phyloP scores from a whole-genome alignment of 2,888 invertebrate species.

The Eulithis prunata region DNA sequence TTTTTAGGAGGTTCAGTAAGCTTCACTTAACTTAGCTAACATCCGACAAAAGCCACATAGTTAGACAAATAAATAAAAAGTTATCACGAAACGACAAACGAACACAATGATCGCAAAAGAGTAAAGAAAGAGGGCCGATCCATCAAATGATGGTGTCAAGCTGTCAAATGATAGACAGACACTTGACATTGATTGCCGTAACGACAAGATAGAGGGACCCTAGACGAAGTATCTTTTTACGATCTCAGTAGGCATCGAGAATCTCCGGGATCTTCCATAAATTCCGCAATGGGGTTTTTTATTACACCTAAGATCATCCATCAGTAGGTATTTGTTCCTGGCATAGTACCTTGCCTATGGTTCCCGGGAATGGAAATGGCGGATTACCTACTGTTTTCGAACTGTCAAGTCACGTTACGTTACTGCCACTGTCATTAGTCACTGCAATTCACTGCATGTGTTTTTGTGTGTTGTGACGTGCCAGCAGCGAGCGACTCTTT shows the following conservation, averaged over 20 bases:
- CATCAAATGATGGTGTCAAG: slow-evolving; percentile 1
- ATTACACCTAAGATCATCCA: too few species aligned
- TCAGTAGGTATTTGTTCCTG: too few species aligned
- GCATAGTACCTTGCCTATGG: too few species aligned
- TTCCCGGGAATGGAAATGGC: too few species aligned
- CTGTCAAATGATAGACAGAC: neutral
- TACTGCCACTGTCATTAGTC: neutral
- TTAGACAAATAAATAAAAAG: slow-evolving; percentile 68
- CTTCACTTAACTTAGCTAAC: slow-evolving; percentile 61
- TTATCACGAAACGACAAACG: slow-evolving; percentile 35
- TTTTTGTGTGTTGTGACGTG: slow-evolving; percentile 21
- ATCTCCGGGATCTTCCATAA: too few species aligned
- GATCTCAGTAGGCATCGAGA: too few species aligned
- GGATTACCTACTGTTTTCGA: too few species aligned
- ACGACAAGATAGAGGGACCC: too few species aligned
- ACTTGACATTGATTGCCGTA: too few species aligned
- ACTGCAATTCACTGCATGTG: neutral
- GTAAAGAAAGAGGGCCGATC: slow-evolving; percentile 62
- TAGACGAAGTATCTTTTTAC: too few species aligned
- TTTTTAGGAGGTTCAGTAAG: slow-evolving; percentile 49
- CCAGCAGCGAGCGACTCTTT: slow-evolving; percentile 1
- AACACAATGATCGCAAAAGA: slow-evolving; percentile 57
- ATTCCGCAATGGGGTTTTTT: too few species aligned
- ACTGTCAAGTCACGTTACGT: neutral
- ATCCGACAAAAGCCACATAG: slow-evolving; percentile 68